Conservation (phyloP, 53 echinoderm and acorn worm genomes). For the Henricia sp. region DNA sequence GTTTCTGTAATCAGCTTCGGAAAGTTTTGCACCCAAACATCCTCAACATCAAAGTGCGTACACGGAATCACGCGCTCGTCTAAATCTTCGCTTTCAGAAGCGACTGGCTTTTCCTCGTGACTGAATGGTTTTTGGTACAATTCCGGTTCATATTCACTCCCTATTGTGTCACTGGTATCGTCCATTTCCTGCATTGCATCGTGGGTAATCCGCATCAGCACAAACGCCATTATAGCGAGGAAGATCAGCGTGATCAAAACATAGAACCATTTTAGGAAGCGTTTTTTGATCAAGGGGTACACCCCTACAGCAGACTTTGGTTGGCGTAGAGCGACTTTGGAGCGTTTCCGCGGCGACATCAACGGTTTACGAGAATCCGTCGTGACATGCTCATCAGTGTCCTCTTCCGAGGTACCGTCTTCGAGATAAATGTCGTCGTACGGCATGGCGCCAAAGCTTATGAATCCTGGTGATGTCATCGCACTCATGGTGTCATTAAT, state of each 20-base stretch:
- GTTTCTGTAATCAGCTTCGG: conserved; percentile 85
- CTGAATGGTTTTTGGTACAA: too few relatives aligned
- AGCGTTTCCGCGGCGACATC: conserved; percentile 77
- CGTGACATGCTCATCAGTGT: conserved; percentile 40
- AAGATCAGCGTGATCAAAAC: conserved; percentile 60
- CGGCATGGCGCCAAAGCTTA: conserved; percentile 55
- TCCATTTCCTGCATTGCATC: conserved; percentile 51
- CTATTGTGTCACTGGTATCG: not conserved
- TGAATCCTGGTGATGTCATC: conserved; percentile 20
- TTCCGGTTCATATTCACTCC: not conserved
- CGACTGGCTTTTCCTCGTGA: not conserved
- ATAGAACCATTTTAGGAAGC: conserved; percentile 71
- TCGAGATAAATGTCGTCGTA: conserved; percentile 90
- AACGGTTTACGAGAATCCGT: conserved; percentile 70
- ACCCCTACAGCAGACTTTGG: conserved; percentile 54
- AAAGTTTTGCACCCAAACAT: conserved; percentile 88
- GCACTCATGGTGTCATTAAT: conserved; percentile 38
- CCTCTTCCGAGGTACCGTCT: conserved; percentile 73
- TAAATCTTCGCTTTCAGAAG: not conserved
- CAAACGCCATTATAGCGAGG: conserved; percentile 68
- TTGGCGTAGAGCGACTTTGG: conserved; percentile 62
- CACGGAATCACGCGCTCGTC: conserved; percentile 65
- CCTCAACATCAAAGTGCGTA: conserved; percentile 74
- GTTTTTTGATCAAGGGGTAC: conserved; percentile 72
- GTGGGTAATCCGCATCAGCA: conserved; percentile 74